Percentiles rank a stretch among this genome's conserved stretches.
These are phyloP conservation scores for Semotilus atromaculatus DNA, from an alignment of 2,797 vertebrate genomes.

Conservation along the genomic window DNA sequence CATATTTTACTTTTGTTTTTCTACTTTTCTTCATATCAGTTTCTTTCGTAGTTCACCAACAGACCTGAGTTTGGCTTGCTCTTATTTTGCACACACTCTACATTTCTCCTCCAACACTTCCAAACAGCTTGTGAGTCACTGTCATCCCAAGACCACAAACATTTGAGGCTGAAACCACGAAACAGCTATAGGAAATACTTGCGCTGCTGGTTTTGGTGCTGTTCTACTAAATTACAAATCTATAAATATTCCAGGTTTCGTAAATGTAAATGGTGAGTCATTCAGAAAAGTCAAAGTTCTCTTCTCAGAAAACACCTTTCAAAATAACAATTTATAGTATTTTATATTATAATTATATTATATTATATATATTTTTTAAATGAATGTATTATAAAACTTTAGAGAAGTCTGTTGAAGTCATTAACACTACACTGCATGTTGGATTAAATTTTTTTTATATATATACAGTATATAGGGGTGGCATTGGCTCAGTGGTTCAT, in stretches of 20 bases:
- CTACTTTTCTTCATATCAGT: not conserved
- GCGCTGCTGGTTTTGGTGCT: slow-evolving; percentile 6
- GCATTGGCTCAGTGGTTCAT: too few species aligned
- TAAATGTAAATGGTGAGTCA: slow-evolving; percentile 25
- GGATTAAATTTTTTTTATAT: too few species aligned
- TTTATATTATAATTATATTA: too few species aligned
- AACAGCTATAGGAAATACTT: slow-evolving; percentile 39
- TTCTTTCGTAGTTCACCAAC: slow-evolving; percentile 4
- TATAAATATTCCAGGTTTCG: slow-evolving; percentile 32
- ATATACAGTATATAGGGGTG: too few species aligned
- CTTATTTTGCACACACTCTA: not conserved
- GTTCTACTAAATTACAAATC: slow-evolving; percentile 32
- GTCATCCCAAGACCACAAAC: slow-evolving; percentile 50
- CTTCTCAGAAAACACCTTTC: not conserved
- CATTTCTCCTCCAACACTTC: slow-evolving; percentile 39
- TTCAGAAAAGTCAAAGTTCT: slow-evolving; percentile 3
- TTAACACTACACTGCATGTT: not conserved
- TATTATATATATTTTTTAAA: not conserved
- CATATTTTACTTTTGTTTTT: slow-evolving; percentile 19
- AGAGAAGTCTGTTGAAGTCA: slow-evolving; percentile 20
- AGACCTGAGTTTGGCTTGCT: not conserved
- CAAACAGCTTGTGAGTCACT: slow-evolving; percentile 38
- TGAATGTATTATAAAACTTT: not conserved
- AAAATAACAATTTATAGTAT: not conserved
- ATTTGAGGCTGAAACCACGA: slow-evolving; percentile 36